A percentile compares a stretch with the other conserved stretches of the same genome.
phyloP scores from a whole-genome alignment of 2,888 invertebrate species.

The Oegoconia quadripuncta region DNA sequence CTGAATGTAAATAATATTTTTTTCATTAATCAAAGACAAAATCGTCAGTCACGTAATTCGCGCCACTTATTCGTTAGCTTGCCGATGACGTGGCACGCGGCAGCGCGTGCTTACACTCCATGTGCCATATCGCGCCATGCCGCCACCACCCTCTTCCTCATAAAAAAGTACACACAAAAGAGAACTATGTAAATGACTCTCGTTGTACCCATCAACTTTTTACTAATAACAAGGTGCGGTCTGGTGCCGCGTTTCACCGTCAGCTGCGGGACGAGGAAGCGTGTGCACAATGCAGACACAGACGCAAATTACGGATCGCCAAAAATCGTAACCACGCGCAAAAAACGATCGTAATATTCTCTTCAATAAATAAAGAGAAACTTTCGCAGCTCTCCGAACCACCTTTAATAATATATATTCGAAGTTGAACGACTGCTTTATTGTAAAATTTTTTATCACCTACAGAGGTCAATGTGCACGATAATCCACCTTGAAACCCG shows the following conservation, averaged over 20 bases:
- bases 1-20: too few species aligned
- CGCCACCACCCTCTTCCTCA: constrained; percentile 27
- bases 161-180: constrained; percentile 51
- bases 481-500: constrained; percentile 35
- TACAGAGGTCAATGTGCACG: constrained; percentile 33
- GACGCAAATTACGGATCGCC: constrained; percentile 53
- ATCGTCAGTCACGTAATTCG: not conserved
- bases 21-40: too few species aligned
- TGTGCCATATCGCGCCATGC: constrained; percentile 27
- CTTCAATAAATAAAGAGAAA: constrained; percentile 25
- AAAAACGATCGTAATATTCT: constrained; percentile 30
- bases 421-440: constrained; percentile 57
- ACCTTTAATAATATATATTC: constrained; percentile 41
- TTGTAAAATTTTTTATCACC: constrained; percentile 43
- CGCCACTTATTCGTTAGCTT: constrained; percentile 2
- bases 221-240: constrained; percentile 60
- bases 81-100: constrained; percentile 9
- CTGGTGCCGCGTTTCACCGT: constrained; percentile 55
- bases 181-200: constrained; percentile 53
- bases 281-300: constrained; percentile 41
- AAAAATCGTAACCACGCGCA: constrained; percentile 49
- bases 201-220: constrained; percentile 54
- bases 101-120: constrained; percentile 15
- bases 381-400: constrained; percentile 30
- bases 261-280: constrained; percentile 69